Percentiles rank a stretch among this genome's conserved stretches.
These are phyloP conservation scores for Aegotheles bennettii DNA, from an alignment of 2,113 vertebrate species.

Conservation along the genomic window DNA sequence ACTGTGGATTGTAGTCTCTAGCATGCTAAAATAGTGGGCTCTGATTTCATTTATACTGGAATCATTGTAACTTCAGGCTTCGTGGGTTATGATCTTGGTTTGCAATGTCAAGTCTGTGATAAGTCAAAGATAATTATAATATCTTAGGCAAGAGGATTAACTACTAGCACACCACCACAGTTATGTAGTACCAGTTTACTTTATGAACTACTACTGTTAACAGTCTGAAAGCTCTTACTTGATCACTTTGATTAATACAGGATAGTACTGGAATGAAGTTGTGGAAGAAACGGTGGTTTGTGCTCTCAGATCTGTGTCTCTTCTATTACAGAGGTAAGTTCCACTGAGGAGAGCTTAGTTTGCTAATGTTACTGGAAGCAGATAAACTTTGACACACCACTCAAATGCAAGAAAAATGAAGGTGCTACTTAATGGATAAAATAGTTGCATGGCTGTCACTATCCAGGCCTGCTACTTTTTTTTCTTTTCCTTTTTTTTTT, in stretches of 20 bases:
- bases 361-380: background rate
- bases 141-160: background rate
- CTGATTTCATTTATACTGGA: background rate
- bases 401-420: background rate
- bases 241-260: conserved; percentile 60
- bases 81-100: background rate
- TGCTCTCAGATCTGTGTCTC: conserved; percentile 95
- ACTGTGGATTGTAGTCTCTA: background rate
- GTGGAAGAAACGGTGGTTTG: conserved; percentile 99
- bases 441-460: background rate
- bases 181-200: background rate
- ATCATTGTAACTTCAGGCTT: background rate
- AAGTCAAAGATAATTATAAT: background rate
- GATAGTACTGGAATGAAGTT: conserved; percentile 98
- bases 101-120: background rate
- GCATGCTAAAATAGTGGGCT: background rate
- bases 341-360: background rate
- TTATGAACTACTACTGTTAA: background rate
- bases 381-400: background rate
- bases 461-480: background rate
- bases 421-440: background rate
- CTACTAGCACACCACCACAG: background rate
- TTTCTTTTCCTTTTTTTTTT: background rate
- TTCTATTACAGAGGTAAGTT: conserved; percentile 97
- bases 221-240: background rate